These are phyloP conservation scores for Tenthredo notha DNA, from an alignment of 2,888 invertebrate genomes.

Conservation along the genomic window DNA sequence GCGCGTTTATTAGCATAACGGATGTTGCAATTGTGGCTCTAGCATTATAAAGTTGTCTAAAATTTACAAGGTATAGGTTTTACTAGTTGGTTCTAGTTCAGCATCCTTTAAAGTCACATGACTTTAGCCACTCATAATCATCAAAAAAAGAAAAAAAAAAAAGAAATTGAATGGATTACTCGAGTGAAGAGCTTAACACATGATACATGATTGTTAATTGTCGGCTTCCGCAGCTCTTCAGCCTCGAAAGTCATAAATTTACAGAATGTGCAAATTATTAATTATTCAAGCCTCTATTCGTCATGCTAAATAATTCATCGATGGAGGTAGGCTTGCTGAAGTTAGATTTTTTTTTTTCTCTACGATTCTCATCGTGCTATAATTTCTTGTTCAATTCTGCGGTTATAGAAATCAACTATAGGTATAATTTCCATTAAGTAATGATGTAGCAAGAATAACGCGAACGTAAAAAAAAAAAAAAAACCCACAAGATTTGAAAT, in stretches of 20 bases:
- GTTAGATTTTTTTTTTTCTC: not conserved
- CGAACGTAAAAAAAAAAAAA: not conserved
- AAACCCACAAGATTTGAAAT: not conserved
- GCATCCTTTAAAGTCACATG: not conserved
- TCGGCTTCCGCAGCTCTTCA: not conserved
- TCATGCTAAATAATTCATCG: not conserved
- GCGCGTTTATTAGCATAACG: constrained; percentile 23
- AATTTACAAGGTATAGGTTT: not conserved
- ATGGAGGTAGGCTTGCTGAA: not conserved
- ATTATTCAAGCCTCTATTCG: not conserved
- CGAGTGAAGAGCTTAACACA: not conserved
- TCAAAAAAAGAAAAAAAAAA: not conserved
- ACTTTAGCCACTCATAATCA: not conserved
- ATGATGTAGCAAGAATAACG: not conserved
- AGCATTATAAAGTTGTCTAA: not conserved
- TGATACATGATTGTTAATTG: constrained; percentile 3
- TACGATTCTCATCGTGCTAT: not conserved
- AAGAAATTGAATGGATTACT: not conserved
- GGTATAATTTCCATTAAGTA: not conserved
- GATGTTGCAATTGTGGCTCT: constrained; percentile 25
- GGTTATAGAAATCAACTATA: not conserved
- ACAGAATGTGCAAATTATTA: not conserved
- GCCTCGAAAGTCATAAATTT: not conserved
- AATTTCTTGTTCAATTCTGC: not conserved
- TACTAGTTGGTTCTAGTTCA: not conserved